These are phyloP conservation scores for Pentalonia nigronervosa DNA, from an alignment of 1,140 invertebrate species.

Conservation along the genomic window DNA sequence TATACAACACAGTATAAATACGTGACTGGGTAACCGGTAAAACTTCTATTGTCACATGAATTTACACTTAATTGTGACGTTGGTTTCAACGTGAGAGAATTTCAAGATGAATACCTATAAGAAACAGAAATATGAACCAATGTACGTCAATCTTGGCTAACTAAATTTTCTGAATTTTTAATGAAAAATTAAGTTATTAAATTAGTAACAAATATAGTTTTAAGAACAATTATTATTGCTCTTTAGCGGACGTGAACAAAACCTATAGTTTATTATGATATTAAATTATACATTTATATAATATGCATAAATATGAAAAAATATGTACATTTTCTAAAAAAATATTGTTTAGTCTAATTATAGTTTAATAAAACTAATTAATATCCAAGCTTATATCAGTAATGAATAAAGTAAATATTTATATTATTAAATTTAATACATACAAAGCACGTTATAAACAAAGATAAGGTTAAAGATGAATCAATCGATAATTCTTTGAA, in stretches of 20 bases:
- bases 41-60: slow-evolving; percentile 31
- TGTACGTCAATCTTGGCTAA: not conserved
- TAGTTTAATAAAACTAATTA: not conserved
- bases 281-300: no score
- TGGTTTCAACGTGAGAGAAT: slow-evolving; percentile 27
- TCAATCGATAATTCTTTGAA: no score
- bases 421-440: not conserved
- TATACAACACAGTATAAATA: slow-evolving; percentile 45
- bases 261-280: no score
- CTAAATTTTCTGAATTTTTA: not conserved
- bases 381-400: not conserved
- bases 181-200: not conserved
- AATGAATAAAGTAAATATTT: not conserved
- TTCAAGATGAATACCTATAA: slow-evolving; percentile 28
- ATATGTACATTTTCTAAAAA: not conserved
- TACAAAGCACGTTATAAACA: not conserved
- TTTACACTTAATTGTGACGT: slow-evolving; percentile 42
- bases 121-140: not conserved
- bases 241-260: no score
- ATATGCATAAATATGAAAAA: no score
- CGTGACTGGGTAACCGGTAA: slow-evolving; percentile 49
- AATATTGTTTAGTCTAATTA: not conserved
- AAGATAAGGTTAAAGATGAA: not conserved
- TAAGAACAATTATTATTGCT: no score
- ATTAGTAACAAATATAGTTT: no score